phyloP scores from a whole-genome alignment of 2,888 invertebrate genomes.

The Lithosia quadra region DNA sequence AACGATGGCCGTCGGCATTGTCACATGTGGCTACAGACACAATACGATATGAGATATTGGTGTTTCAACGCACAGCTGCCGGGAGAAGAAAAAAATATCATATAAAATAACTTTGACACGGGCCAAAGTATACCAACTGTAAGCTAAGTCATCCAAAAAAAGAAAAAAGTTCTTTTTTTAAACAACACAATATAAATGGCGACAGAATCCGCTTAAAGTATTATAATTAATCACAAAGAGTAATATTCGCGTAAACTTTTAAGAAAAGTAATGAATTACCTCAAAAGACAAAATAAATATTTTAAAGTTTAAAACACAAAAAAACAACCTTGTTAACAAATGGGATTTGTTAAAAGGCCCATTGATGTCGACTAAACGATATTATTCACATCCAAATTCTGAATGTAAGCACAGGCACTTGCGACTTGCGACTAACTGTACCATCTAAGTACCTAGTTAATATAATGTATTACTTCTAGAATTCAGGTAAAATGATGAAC shows the following conservation, averaged over 20 bases:
- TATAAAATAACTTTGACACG: conserved; percentile 62
- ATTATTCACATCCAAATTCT: too few relatives aligned
- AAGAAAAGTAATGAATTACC: neutral
- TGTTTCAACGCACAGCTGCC: conserved; percentile 68
- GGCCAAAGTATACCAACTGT: conserved; percentile 57
- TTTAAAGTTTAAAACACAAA: neutral
- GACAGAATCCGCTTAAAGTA: neutral
- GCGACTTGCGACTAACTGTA: too few relatives aligned
- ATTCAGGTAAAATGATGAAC: neutral
- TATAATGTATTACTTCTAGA: too few relatives aligned
- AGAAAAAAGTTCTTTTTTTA: neutral
- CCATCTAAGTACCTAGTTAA: too few relatives aligned
- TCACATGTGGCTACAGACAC: conserved; percentile 69
- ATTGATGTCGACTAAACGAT: too few relatives aligned
- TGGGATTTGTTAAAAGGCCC: too few relatives aligned
- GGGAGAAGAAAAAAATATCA: conserved; percentile 54
- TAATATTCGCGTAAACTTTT: neutral
- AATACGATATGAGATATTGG: conserved; percentile 63
- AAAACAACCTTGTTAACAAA: too few relatives aligned
- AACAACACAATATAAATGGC: neutral
- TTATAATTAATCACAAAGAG: neutral
- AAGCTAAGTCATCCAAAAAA: neutral
- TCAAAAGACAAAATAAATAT: too few relatives aligned
- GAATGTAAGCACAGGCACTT: too few relatives aligned
- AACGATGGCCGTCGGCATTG: conserved; percentile 37